Evolutionary conservation across 2,797 vertebrate species (phyloP).

Genomic region (Nyctalus aviator): DNA sequence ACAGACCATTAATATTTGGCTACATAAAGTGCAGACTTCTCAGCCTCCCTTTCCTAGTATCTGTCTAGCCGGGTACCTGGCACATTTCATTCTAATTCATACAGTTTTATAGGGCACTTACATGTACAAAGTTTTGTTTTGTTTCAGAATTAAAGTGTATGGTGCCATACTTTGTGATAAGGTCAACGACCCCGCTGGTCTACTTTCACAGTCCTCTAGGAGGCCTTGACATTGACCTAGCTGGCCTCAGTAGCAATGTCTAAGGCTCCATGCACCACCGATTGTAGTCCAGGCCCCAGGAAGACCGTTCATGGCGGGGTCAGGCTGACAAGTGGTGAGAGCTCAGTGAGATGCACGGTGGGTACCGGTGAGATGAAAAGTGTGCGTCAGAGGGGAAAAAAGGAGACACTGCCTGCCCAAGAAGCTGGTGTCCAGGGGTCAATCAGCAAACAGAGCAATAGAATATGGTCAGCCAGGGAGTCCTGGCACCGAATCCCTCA

Average conservation of each 20-base stretch:
- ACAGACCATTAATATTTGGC: neutral
- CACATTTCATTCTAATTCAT: neutral
- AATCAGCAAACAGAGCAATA: neutral
- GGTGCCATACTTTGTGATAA: neutral
- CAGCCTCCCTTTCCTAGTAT: neutral
- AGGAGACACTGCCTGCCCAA: neutral
- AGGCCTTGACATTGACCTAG: neutral
- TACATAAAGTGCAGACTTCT: neutral
- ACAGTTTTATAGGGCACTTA: neutral
- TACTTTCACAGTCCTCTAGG: neutral
- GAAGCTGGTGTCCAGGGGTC: neutral
- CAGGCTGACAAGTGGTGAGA: neutral
- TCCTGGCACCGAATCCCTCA: neutral
- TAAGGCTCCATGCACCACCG: accelerated
- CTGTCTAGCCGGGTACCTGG: neutral
- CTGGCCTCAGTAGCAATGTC: neutral
- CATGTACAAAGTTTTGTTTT: neutral
- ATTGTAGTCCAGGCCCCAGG: accelerated
- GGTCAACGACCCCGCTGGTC: neutral
- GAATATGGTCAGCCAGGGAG: neutral
- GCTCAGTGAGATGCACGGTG: neutral
- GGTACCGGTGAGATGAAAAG: neutral
- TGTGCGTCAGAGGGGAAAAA: neutral
- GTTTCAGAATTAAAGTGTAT: conserved; percentile 1
- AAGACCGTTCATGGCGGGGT: neutral